A percentile compares a stretch with the other conserved stretches of the same genome.
phyloP scores from a whole-genome alignment of 2,888 invertebrate genomes.

The Acanthosepion pharaonis region DNA sequence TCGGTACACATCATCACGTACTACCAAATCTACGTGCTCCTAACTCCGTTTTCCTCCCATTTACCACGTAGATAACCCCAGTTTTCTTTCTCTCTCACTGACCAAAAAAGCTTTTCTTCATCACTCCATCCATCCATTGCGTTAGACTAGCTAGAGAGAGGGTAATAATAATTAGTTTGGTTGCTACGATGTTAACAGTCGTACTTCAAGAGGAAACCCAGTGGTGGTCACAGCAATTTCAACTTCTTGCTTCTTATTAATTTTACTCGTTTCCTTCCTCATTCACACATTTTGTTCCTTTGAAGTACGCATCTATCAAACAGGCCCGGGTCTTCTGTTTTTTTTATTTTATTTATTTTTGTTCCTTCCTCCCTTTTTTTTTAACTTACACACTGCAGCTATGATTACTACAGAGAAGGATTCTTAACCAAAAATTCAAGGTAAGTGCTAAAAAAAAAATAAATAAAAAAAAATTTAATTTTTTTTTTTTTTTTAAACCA shows the following conservation, averaged over 20 bases:
- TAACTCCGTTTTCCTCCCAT: not conserved
- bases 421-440: constrained; percentile 1
- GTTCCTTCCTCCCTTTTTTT: too few relatives aligned
- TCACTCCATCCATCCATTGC: not conserved
- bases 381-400: not conserved
- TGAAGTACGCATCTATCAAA: not conserved
- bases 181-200: not conserved
- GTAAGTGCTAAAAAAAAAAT: not conserved
- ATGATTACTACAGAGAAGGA: not conserved
- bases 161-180: not conserved
- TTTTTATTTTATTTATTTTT: too few relatives aligned
- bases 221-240: not conserved
- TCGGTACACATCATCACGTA: not conserved
- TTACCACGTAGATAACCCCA: not conserved
- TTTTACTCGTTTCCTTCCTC: not conserved
- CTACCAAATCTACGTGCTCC: not conserved
- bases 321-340: not conserved
- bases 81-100: constrained; percentile 5
- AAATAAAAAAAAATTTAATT: not conserved
- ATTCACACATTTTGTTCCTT: not conserved
- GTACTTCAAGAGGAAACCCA: not conserved
- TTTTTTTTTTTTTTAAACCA: not conserved
- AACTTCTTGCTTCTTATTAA: not conserved
- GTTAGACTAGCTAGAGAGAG: too few relatives aligned
- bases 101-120: not conserved